These are phyloP conservation scores for Drosophila mercatorum DNA, from an alignment of 2,888 invertebrate species.

Conservation along the genomic window DNA sequence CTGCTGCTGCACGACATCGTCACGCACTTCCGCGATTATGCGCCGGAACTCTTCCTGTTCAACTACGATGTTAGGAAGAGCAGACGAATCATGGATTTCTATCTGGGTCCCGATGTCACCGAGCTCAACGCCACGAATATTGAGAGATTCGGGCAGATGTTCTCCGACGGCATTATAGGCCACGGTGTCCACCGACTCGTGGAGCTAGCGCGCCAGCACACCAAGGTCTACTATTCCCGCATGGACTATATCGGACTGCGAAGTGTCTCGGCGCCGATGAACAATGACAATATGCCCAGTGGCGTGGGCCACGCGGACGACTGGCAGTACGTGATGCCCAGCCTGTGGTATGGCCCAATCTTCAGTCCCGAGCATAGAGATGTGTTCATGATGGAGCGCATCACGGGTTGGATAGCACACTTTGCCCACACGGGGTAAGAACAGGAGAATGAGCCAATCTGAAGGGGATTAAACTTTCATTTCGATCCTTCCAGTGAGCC, in stretches of 20 bases:
- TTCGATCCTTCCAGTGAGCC: slow-evolving; percentile 27
- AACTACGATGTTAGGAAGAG: slow-evolving; percentile 34
- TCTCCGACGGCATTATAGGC: slow-evolving; percentile 86
- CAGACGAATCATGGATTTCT: slow-evolving; percentile 52
- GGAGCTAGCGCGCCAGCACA: slow-evolving; percentile 85
- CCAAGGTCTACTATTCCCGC: slow-evolving; percentile 86
- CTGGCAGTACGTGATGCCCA: slow-evolving; percentile 74
- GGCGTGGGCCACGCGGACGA: slow-evolving; percentile 80
- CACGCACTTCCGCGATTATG: slow-evolving; percentile 72
- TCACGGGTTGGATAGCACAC: slow-evolving; percentile 83
- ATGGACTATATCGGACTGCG: slow-evolving; percentile 87
- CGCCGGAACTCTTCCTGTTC: slow-evolving; percentile 83
- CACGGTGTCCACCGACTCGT: slow-evolving; percentile 87
- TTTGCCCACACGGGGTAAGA: slow-evolving; percentile 82
- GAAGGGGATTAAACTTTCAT: background rate
- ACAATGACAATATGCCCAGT: slow-evolving; percentile 82
- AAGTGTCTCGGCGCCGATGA: slow-evolving; percentile 84
- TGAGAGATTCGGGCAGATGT: slow-evolving; percentile 84
- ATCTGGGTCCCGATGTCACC: slow-evolving; percentile 27
- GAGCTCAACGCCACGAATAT: slow-evolving; percentile 45
- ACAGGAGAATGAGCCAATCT: background rate
- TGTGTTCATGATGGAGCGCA: slow-evolving; percentile 83
- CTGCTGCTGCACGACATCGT: slow-evolving; percentile 72
- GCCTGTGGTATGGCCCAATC: slow-evolving; percentile 66
- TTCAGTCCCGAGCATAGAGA: slow-evolving; percentile 81